A percentile compares a stretch with the other conserved stretches of the same genome.
Evolutionary conservation across 2,113 vertebrate genomes (phyloP).

Genomic region (Arothron firmamentum): DNA sequence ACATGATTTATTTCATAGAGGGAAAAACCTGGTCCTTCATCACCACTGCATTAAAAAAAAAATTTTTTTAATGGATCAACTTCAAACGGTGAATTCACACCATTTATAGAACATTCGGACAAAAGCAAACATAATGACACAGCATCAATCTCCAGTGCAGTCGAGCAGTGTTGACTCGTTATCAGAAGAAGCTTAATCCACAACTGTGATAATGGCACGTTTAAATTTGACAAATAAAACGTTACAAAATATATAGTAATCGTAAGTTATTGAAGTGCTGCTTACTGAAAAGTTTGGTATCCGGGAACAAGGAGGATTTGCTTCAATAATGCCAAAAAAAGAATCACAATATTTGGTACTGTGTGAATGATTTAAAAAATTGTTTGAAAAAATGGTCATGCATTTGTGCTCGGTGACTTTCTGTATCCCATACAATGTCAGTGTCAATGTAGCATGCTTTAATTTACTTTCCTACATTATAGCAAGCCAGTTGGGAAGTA

Average conservation of each 20-base stretch:
- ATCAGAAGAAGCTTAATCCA: neutral
- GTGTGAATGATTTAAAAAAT: neutral
- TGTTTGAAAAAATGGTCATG: conserved; percentile 29
- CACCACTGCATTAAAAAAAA: too few species aligned
- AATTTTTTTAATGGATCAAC: conserved; percentile 69
- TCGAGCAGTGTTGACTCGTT: neutral
- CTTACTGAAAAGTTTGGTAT: neutral
- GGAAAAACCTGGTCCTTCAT: too few species aligned
- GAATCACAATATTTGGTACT: neutral
- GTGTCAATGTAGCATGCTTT: conserved; percentile 27
- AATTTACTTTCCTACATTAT: conserved; percentile 7
- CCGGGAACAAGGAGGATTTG: conserved; percentile 23
- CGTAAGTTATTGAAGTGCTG: conserved; percentile 58
- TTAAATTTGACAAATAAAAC: conserved; percentile 48
- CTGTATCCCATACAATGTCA: conserved; percentile 27
- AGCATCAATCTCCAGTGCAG: neutral
- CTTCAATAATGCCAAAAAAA: conserved; percentile 12
- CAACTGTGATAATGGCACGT: conserved; percentile 36
- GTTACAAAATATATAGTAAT: conserved; percentile 35
- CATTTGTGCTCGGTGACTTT: conserved; percentile 30
- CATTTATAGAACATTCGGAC: conserved; percentile 47
- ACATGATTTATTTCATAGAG: too few species aligned
- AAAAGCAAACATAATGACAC: neutral
- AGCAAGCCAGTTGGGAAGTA: neutral
- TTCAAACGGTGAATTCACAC: conserved; percentile 68